These are phyloP conservation scores for Pseudanteris insignis DNA, from an alignment of 2,888 invertebrate species.

Conservation along the genomic window DNA sequence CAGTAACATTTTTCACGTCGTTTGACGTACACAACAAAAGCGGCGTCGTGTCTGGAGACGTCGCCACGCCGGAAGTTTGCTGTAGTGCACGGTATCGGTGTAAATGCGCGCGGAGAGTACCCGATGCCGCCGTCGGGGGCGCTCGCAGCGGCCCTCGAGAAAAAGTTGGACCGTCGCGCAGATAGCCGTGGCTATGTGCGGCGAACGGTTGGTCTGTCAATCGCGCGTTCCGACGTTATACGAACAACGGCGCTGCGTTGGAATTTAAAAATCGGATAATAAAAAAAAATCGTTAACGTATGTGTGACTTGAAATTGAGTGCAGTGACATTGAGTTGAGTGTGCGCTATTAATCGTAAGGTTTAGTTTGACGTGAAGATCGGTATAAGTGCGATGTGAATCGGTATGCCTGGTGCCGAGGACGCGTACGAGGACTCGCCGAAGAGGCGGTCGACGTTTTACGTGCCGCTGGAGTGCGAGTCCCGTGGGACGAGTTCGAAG, in stretches of 20 bases:
- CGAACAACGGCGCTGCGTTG: no score
- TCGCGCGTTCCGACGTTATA: no score
- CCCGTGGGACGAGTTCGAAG: slow-evolving; percentile 48
- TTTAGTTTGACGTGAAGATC: not conserved
- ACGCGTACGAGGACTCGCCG: slow-evolving; percentile 55
- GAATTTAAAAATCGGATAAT: no score
- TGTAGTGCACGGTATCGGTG: slow-evolving; percentile 49
- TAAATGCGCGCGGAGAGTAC: slow-evolving; percentile 40
- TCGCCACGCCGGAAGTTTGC: slow-evolving; percentile 53
- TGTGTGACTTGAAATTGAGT: no score
- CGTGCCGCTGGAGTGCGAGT: slow-evolving; percentile 72
- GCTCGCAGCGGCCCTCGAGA: slow-evolving; percentile 48
- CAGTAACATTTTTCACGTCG: slow-evolving; percentile 10
- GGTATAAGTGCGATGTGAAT: slow-evolving; percentile 12
- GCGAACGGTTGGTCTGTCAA: slow-evolving; percentile 59
- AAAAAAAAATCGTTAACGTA: no score
- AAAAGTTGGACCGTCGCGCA: slow-evolving; percentile 51
- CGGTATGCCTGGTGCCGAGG: slow-evolving; percentile 25
- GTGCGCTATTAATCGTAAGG: no score
- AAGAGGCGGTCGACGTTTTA: slow-evolving; percentile 78
- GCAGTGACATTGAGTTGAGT: no score
- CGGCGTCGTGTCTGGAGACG: slow-evolving; percentile 20
- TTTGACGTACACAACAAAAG: no score
- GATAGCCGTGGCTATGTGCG: slow-evolving; percentile 60
- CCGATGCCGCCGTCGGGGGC: slow-evolving; percentile 49